Percentiles rank a stretch among this genome's conserved stretches.
Conservation (phyloP, 2,113 vertebrate genomes). For the Anarhynchus alexandrinus region DNA sequence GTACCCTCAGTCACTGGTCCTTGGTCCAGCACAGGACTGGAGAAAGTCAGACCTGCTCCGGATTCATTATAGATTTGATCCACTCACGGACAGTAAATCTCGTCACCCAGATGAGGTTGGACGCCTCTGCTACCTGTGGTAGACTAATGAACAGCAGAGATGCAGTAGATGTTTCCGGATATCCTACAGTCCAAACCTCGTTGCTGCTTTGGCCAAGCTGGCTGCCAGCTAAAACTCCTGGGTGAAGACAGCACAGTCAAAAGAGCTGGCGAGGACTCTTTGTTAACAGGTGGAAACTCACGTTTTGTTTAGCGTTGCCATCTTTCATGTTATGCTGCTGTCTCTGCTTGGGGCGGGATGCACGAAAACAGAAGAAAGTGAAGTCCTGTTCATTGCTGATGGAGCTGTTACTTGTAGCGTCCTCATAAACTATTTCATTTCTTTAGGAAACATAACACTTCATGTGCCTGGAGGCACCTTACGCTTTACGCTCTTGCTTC, state of each 20-base stretch:
- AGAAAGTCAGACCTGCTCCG: neutral
- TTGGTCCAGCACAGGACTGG: neutral
- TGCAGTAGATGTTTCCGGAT: neutral
- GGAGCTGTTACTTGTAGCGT: neutral
- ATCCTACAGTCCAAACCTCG: neutral
- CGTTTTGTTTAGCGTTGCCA: neutral
- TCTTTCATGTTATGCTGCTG: neutral
- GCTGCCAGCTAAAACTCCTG: neutral
- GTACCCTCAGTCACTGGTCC: neutral
- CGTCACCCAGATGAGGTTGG: neutral
- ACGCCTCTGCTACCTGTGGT: fast-evolving
- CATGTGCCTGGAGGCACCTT: neutral
- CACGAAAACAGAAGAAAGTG: neutral
- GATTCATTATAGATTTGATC: fast-evolving
- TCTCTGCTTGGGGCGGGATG: neutral
- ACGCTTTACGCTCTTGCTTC: neutral
- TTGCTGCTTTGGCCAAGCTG: neutral
- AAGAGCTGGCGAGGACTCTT: neutral
- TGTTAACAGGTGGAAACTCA: neutral
- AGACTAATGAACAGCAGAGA: neutral
- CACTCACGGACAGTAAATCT: neutral
- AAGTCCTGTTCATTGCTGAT: neutral
- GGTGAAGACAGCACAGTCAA: neutral
- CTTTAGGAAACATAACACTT: neutral
- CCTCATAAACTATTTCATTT: neutral